These are phyloP conservation scores for Cranoglanis bouderius DNA, from an alignment of 2,113 vertebrate genomes.

Conservation along the genomic window DNA sequence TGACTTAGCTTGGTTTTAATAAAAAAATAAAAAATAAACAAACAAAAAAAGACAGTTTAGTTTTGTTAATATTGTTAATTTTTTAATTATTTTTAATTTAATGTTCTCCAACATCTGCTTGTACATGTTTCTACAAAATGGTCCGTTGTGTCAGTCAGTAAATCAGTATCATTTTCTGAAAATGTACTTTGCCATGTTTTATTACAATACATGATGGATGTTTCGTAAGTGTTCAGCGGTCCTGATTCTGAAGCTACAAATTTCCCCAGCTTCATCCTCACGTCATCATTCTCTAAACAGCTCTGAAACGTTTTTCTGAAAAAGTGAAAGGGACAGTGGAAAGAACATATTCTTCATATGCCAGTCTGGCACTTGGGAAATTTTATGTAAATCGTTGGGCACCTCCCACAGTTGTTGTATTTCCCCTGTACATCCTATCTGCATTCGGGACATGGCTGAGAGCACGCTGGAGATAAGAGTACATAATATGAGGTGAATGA, in stretches of 20 bases:
- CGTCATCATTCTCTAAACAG: slow-evolving; percentile 54
- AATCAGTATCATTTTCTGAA: not conserved
- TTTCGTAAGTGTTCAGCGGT: not conserved
- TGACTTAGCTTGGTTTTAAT: not conserved
- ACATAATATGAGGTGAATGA: slow-evolving; percentile 37
- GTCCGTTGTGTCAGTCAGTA: not conserved
- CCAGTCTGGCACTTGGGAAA: slow-evolving; percentile 63
- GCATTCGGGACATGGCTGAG: slow-evolving; percentile 42
- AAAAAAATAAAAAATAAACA: not conserved
- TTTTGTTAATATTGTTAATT: not conserved
- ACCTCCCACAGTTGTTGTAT: slow-evolving; percentile 53
- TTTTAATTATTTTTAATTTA: too few species aligned
- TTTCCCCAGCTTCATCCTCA: slow-evolving; percentile 64
- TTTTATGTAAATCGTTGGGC: slow-evolving; percentile 62
- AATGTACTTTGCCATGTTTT: not conserved
- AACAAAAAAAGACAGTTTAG: not conserved
- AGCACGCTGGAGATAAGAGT: slow-evolving; percentile 34
- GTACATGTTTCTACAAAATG: not conserved
- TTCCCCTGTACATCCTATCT: slow-evolving; percentile 58
- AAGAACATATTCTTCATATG: slow-evolving; percentile 44
- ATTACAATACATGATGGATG: not conserved
- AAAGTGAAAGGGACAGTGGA: slow-evolving; percentile 53
- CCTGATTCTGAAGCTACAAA: slow-evolving; percentile 26
- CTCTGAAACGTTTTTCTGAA: slow-evolving; percentile 40
- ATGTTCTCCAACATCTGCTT: not conserved